Percentiles rank a stretch among this genome's conserved stretches.
These are phyloP conservation scores for Drosophila sucinea DNA, from an alignment of 1,140 invertebrate genomes.

Conservation along the genomic window DNA sequence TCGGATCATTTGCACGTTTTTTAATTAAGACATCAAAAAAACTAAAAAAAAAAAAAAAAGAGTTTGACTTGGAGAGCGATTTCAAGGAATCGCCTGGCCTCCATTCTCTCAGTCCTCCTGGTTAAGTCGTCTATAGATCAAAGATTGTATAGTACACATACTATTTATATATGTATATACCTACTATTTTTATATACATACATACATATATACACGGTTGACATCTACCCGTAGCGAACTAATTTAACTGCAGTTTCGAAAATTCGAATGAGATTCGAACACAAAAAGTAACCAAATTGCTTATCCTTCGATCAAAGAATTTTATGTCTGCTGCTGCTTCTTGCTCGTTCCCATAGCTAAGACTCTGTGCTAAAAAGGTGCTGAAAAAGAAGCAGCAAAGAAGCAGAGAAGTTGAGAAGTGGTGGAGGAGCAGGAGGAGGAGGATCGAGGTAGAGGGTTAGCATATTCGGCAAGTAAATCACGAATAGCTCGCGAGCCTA, in stretches of 20 bases:
- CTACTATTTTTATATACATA: background rate
- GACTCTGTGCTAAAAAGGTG: constrained; percentile 57
- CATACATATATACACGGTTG: constrained; percentile 3
- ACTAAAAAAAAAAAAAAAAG: constrained; percentile 35
- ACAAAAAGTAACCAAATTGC: constrained; percentile 45
- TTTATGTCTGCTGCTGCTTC: constrained; percentile 21
- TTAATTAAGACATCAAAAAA: constrained; percentile 80
- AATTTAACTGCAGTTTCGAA: constrained; percentile 46
- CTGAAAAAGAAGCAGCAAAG: constrained; percentile 49
- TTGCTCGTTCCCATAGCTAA: constrained; percentile 55
- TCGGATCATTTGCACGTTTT: constrained; percentile 79
- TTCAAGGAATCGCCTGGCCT: constrained; percentile 72
- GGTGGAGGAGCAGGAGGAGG: too few relatives aligned
- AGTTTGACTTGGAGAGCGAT: constrained; percentile 76
- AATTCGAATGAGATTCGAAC: constrained; percentile 33
- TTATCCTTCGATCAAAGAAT: constrained; percentile 70
- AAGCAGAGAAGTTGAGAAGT: too few relatives aligned
- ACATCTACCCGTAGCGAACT: constrained; percentile 46
- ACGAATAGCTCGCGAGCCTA: constrained; percentile 72
- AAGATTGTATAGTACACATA: constrained; percentile 33
- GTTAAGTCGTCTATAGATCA: constrained; percentile 50
- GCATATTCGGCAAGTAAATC: constrained; percentile 69
- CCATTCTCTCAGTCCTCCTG: constrained; percentile 40
- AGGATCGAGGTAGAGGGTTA: constrained; percentile 20
- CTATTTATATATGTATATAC: constrained; percentile 3